Evolutionary conservation across 1,140 invertebrate genomes (phyloP).

Genomic region (Drosophila eugracilis): DNA sequence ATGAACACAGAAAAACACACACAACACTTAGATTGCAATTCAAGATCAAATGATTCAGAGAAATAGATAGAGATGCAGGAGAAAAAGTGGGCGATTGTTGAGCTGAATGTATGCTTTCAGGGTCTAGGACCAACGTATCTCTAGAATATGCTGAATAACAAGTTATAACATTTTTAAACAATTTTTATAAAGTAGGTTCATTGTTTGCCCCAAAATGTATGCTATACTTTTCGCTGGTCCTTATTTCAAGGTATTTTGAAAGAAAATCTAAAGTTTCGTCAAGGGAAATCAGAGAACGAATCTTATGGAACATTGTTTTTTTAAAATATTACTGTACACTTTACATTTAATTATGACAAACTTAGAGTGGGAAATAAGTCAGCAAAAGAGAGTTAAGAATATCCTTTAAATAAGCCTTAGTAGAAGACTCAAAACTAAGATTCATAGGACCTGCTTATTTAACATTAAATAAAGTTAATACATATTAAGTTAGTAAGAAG

Average conservation of each 20-base stretch:
- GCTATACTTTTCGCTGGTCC: background rate
- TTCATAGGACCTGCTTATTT: background rate
- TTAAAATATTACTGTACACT: background rate
- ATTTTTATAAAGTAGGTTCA: too few species aligned
- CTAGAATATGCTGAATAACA: background rate
- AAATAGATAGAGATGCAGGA: slow-evolving; percentile 37
- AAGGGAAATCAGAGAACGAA: background rate
- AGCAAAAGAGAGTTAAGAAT: slow-evolving; percentile 15
- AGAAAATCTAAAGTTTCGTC: background rate
- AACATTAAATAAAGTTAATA: slow-evolving; percentile 8
- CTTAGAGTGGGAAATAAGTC: slow-evolving; percentile 8
- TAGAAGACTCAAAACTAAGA: background rate
- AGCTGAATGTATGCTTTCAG: slow-evolving; percentile 15
- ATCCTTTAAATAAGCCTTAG: background rate
- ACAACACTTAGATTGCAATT: slow-evolving; percentile 35
- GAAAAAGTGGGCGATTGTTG: slow-evolving; percentile 27
- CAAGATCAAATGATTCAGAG: slow-evolving; percentile 37
- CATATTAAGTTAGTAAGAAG: slow-evolving; percentile 7
- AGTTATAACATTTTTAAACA: background rate
- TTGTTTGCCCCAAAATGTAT: slow-evolving; percentile 9
- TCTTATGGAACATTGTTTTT: background rate
- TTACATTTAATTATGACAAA: background rate
- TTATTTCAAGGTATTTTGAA: background rate
- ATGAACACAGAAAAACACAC: slow-evolving; percentile 50
- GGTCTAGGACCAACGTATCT: slow-evolving; percentile 2